These are phyloP conservation scores for Malurus splendens DNA, from an alignment of 2,797 vertebrate genomes.

Conservation along the genomic window DNA sequence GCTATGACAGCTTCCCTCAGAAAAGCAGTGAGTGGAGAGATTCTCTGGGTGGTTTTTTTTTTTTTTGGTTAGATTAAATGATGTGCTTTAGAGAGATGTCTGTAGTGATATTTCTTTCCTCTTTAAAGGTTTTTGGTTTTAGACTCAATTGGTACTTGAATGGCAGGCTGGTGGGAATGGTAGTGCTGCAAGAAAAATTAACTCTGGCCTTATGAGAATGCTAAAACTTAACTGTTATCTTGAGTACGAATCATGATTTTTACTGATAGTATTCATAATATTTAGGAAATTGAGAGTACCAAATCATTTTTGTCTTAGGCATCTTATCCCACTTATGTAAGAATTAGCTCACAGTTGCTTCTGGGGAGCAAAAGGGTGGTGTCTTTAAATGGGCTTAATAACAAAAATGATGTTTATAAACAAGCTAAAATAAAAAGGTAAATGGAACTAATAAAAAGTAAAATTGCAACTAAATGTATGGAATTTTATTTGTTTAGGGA, in stretches of 20 bases:
- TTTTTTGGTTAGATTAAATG: background rate
- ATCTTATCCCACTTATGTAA: background rate
- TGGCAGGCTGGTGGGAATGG: background rate
- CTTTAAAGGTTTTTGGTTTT: background rate
- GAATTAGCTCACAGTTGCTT: background rate
- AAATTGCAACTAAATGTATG: background rate
- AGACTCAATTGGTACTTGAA: accelerated
- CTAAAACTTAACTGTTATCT: background rate
- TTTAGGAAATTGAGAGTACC: background rate
- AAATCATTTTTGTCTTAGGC: background rate
- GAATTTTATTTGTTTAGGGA: background rate
- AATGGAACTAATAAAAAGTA: background rate
- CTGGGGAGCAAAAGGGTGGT: background rate
- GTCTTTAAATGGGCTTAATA: background rate
- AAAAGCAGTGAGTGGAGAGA: background rate
- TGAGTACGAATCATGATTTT: background rate
- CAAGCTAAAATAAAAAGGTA: background rate
- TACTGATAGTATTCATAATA: background rate
- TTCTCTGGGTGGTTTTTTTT: background rate
- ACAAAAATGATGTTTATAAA: background rate
- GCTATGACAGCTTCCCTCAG: background rate
- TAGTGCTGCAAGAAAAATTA: background rate
- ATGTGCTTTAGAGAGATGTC: background rate
- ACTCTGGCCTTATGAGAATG: background rate
- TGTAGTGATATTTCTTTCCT: background rate